phyloP scores from a whole-genome alignment of 1,140 invertebrate species.

The Phymastichus coffea region DNA sequence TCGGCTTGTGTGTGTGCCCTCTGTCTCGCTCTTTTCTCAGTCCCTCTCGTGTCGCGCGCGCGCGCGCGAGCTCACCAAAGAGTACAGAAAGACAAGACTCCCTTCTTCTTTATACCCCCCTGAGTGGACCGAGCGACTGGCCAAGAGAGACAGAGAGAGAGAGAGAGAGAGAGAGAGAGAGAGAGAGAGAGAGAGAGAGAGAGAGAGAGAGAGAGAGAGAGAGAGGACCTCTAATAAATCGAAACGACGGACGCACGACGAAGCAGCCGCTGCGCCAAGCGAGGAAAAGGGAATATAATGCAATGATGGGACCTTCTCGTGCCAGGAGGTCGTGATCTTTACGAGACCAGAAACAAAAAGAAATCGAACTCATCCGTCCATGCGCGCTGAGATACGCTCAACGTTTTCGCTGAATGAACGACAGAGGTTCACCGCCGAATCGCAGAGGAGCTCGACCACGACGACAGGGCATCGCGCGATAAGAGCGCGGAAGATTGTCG shows the following conservation, averaged over 20 bases:
- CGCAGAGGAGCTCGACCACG: no score
- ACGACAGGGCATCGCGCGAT: no score
- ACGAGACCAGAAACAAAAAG: slow-evolving; percentile 26
- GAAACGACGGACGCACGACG: slow-evolving; percentile 36
- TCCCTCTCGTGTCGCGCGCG: no score
- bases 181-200: slow-evolving; percentile 2
- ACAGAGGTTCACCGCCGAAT: no score
- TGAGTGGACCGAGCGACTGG: background rate
- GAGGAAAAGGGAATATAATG: slow-evolving; percentile 33
- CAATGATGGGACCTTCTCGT: slow-evolving; percentile 47
- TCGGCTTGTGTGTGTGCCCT: slow-evolving; percentile 15
- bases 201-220: slow-evolving; percentile 21
- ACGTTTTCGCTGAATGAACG: no score
- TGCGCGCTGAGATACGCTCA: no score
- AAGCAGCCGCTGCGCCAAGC: slow-evolving; percentile 1
- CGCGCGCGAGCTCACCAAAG: no score
- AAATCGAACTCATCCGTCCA: no score
- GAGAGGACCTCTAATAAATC: slow-evolving; percentile 43
- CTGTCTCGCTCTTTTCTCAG: background rate
- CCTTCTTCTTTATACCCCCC: background rate
- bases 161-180: background rate
- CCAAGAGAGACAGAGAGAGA: background rate
- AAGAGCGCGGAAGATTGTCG: no score
- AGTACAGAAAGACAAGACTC: no score
- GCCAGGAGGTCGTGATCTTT: slow-evolving; percentile 43